These are phyloP conservation scores for Tetraodon nigroviridis DNA, from an alignment of 2,113 vertebrate species.

Conservation along the genomic window DNA sequence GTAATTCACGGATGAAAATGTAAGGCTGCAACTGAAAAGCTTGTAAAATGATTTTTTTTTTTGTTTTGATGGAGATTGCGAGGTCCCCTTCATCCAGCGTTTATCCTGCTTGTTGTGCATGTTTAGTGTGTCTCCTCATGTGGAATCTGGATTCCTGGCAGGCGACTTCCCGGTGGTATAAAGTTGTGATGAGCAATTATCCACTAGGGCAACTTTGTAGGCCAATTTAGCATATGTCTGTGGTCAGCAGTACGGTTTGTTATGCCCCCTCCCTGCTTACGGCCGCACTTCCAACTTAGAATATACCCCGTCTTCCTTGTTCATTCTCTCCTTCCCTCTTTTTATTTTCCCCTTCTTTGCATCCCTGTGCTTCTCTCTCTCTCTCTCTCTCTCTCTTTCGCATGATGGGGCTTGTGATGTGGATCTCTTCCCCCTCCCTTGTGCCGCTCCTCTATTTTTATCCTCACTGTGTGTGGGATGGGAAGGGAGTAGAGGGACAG, in stretches of 20 bases:
- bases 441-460: slow-evolving; percentile 67
- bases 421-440: slow-evolving; percentile 52
- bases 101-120: slow-evolving; percentile 17
- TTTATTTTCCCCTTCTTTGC: slow-evolving; percentile 34
- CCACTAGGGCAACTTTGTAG: slow-evolving; percentile 70
- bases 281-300: slow-evolving; percentile 70
- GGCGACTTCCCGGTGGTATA: slow-evolving; percentile 58
- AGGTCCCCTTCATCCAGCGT: not conserved
- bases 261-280: slow-evolving; percentile 70
- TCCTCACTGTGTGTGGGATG: slow-evolving; percentile 66
- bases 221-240: slow-evolving; percentile 73
- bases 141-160: slow-evolving; percentile 67
- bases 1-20: slow-evolving; percentile 27
- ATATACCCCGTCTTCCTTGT: slow-evolving; percentile 45
- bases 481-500: slow-evolving; percentile 61
- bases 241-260: slow-evolving; percentile 71
- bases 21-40: slow-evolving; percentile 13
- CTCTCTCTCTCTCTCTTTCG: not conserved
- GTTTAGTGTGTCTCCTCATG: slow-evolving; percentile 55
- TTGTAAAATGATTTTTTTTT: too few relatives aligned
- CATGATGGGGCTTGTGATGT: slow-evolving; percentile 71
- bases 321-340: slow-evolving; percentile 33
- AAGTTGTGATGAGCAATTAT: slow-evolving; percentile 74
- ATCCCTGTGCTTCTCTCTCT: slow-evolving; percentile 43
- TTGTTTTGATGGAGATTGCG: slow-evolving; percentile 14